Evolutionary conservation across 2,888 invertebrate species (phyloP).

Genomic region (Drosophila algonquin): DNA sequence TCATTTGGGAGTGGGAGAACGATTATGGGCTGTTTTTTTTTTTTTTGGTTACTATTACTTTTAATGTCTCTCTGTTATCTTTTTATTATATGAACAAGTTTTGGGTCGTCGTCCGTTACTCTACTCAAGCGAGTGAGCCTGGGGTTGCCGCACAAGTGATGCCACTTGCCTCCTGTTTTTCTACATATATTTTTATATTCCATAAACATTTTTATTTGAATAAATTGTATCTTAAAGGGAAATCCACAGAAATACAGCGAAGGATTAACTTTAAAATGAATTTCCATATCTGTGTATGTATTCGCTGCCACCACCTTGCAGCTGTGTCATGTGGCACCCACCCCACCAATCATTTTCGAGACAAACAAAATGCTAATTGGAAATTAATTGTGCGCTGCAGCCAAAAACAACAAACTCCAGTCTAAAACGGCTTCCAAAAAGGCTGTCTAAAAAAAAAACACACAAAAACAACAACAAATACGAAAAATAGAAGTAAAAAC

Average conservation of each 20-base stretch:
- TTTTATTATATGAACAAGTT: no score
- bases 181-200: no score
- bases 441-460: slow-evolving; percentile 40
- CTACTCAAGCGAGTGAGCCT: no score
- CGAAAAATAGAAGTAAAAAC: slow-evolving; percentile 56
- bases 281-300: background rate
- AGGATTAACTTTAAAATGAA: background rate
- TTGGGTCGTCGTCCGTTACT: no score
- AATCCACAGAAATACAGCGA: background rate
- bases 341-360: slow-evolving; percentile 29
- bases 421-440: slow-evolving; percentile 22
- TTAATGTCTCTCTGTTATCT: no score
- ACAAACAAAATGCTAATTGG: slow-evolving; percentile 72
- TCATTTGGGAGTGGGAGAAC: background rate
- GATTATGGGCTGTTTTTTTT: no score
- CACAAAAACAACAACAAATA: slow-evolving; percentile 52
- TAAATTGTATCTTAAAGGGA: background rate
- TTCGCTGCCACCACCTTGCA: background rate
- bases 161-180: no score
- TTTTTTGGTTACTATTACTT: no score
- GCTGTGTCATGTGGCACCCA: slow-evolving; percentile 6
- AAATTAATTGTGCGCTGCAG: slow-evolving; percentile 76
- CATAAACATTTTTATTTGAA: no score
- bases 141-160: no score
- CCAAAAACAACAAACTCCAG: slow-evolving; percentile 68